A percentile compares a stretch with the other conserved stretches of the same genome.
Conservation (phyloP, 2,113 vertebrate genomes). For the Pygoscelis antarcticus region DNA sequence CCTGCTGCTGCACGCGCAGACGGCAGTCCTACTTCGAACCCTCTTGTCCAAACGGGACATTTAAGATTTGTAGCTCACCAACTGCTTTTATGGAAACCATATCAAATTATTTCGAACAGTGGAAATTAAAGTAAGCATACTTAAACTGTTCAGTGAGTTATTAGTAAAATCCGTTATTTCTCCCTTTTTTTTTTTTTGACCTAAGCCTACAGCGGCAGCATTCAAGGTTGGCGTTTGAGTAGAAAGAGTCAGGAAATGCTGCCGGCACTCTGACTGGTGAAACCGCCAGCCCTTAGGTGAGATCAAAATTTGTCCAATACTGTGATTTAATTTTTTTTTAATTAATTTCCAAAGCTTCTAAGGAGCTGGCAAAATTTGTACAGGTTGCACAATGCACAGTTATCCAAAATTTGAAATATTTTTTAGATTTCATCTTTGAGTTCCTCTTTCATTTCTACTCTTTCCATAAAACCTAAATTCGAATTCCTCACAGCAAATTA, state of each 20-base stretch:
- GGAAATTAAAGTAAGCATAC: neutral
- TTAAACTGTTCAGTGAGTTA: neutral
- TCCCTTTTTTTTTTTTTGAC: neutral
- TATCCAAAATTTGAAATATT: neutral
- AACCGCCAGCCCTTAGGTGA: neutral
- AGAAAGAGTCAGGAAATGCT: neutral
- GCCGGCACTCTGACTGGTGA: too few species aligned
- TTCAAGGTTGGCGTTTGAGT: neutral
- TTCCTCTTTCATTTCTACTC: neutral
- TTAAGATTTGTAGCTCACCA: rapidly evolving
- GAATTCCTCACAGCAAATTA: neutral
- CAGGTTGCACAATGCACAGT: neutral
- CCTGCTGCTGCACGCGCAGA: neutral
- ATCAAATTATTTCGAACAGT: too few species aligned
- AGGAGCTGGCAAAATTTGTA: neutral
- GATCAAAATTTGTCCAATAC: neutral
- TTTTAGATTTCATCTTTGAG: neutral
- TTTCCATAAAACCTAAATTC: neutral
- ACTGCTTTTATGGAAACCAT: neutral
- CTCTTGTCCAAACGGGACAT: rapidly evolving
- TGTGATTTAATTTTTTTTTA: neutral
- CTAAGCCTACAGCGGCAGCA: neutral
- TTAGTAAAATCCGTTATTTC: neutral
- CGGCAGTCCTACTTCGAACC: rapidly evolving
- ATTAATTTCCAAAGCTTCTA: neutral